A percentile compares a stretch with the other conserved stretches of the same genome.
These are phyloP conservation scores for Melierax canorus DNA, from an alignment of 2,113 vertebrate species.

Conservation along the genomic window DNA sequence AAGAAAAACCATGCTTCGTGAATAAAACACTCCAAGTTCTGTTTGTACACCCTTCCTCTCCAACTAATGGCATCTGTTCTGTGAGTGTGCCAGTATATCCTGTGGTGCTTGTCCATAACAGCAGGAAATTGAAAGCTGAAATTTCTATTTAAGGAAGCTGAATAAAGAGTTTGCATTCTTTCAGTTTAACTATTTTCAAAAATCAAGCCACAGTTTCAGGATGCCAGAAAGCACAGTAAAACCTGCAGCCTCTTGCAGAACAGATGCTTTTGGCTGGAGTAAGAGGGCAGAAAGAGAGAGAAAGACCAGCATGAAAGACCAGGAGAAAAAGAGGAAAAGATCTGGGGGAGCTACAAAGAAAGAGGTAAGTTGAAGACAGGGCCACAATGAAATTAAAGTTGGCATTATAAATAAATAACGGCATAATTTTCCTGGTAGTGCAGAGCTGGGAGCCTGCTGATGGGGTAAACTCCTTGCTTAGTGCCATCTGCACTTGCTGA, in stretches of 20 bases:
- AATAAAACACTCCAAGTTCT: not conserved
- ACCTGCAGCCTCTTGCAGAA: not conserved
- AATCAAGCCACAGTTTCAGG: not conserved
- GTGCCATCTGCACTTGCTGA: not conserved
- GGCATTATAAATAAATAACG: not conserved
- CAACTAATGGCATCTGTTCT: not conserved
- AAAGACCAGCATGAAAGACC: not conserved
- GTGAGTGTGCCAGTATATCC: not conserved
- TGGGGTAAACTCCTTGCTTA: not conserved
- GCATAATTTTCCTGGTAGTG: not conserved
- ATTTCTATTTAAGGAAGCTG: not conserved
- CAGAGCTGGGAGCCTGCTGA: not conserved
- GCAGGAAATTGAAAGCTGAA: not conserved
- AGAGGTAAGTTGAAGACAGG: not conserved
- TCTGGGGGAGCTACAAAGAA: not conserved
- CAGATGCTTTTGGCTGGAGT: not conserved
- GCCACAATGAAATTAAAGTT: not conserved
- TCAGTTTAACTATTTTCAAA: not conserved
- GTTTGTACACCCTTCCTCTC: not conserved
- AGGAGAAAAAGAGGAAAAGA: not conserved
- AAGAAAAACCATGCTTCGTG: not conserved
- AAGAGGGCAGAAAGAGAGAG: not conserved
- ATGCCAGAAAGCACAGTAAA: not conserved
- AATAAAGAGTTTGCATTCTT: not conserved
- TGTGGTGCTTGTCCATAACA: not conserved